phyloP scores from a whole-genome alignment of 2,888 invertebrate genomes.

The Polydesmus complanatus region DNA sequence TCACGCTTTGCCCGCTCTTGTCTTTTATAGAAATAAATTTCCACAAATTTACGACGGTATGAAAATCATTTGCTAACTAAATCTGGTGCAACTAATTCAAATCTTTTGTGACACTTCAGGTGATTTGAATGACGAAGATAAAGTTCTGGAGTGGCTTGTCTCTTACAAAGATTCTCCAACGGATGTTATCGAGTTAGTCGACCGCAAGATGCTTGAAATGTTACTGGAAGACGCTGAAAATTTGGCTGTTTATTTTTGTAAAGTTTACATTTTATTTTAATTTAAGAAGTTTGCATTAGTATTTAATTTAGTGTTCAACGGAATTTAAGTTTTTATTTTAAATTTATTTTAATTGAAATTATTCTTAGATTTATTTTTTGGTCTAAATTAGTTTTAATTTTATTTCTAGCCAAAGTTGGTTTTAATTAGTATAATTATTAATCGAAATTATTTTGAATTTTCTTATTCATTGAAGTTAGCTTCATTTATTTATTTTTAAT shows the following conservation, averaged over 20 bases:
- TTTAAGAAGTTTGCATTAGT: not conserved
- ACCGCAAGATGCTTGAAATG: slow-evolving; percentile 75
- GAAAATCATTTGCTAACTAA: not conserved
- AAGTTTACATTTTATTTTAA: slow-evolving; percentile 23
- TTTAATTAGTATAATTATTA: not conserved
- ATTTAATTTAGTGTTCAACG: not conserved
- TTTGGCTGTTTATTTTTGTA: slow-evolving; percentile 82
- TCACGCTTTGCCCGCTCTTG: slow-evolving; percentile 61
- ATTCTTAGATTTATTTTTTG: too few species aligned
- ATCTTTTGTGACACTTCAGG: slow-evolving; percentile 39
- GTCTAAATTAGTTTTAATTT: too few species aligned
- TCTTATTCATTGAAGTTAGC: too few species aligned
- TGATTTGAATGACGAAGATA: slow-evolving; percentile 81
- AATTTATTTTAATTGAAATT: too few species aligned
- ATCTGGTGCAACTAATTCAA: not conserved
- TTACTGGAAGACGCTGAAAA: slow-evolving; percentile 80
- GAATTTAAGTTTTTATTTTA: too few species aligned
- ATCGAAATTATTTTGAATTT: not conserved
- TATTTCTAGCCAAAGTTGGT: not conserved
- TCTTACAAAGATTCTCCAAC: slow-evolving; percentile 68
- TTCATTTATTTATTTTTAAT: too few species aligned
- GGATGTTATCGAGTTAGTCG: slow-evolving; percentile 80
- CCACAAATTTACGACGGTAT: slow-evolving; percentile 55
- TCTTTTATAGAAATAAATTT: slow-evolving; percentile 66
- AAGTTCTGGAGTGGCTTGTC: slow-evolving; percentile 76